A percentile compares a stretch with the other conserved stretches of the same genome.
Evolutionary conservation across 2,797 vertebrate species (phyloP).

Genomic region (Tokudaia tokunoshimensis): DNA sequence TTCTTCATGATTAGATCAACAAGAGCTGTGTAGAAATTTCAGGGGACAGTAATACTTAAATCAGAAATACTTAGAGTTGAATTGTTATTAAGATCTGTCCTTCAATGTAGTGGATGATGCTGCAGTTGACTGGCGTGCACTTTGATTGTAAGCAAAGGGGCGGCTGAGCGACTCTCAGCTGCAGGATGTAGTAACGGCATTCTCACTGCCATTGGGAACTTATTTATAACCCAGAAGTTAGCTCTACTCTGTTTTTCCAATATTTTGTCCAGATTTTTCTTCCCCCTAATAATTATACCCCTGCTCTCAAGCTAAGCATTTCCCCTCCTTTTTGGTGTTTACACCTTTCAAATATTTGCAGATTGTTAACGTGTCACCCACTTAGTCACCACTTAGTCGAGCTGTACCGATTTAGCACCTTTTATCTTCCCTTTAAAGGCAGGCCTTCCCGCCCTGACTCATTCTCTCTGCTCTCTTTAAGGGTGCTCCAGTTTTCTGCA

Average conservation of each 20-base stretch:
- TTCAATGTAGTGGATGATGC: constrained; percentile 25
- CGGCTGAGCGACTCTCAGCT: constrained; percentile 40
- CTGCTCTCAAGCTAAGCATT: constrained; percentile 58
- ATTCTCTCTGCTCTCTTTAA: constrained; percentile 75
- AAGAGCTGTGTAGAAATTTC: constrained; percentile 41
- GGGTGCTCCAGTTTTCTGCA: constrained; percentile 66
- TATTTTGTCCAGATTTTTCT: constrained; percentile 74
- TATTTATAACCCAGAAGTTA: constrained; percentile 75
- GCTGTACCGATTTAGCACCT: constrained; percentile 86
- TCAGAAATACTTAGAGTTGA: constrained; percentile 52
- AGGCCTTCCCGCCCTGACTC: constrained; percentile 75
- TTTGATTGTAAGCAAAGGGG: neutral
- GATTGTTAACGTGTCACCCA: constrained; percentile 67
- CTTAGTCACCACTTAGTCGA: constrained; percentile 84
- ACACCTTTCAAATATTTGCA: constrained; percentile 84
- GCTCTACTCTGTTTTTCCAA: constrained; percentile 45
- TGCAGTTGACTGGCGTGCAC: neutral
- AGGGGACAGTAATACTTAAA: constrained; percentile 43
- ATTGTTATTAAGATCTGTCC: constrained; percentile 27
- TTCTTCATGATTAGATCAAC: constrained; percentile 3
- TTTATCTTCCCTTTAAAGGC: constrained; percentile 86
- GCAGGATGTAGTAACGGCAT: neutral
- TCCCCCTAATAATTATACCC: constrained; percentile 75
- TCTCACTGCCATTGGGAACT: constrained; percentile 42
- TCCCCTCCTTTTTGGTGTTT: constrained; percentile 80